Percentiles rank a stretch among this genome's conserved stretches.
These are phyloP conservation scores for Epinotia brunnichana DNA, from an alignment of 2,888 invertebrate genomes.

Conservation along the genomic window DNA sequence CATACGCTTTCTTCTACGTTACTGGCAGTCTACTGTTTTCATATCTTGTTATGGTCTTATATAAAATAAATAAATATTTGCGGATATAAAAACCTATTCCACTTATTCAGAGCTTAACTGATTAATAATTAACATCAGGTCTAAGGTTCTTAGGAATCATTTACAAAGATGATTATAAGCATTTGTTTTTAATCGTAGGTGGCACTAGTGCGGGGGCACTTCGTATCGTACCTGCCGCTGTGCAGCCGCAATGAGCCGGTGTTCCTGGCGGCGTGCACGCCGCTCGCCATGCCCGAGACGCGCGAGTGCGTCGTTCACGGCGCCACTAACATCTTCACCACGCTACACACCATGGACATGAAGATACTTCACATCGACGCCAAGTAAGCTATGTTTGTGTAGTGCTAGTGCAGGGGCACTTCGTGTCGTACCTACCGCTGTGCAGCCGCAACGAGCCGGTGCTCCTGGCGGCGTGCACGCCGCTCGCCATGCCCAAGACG, in stretches of 20 bases:
- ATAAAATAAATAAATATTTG: too few relatives aligned
- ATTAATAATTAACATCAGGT: background rate
- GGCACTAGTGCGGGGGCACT: constrained; percentile 97
- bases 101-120: too few relatives aligned
- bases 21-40: background rate
- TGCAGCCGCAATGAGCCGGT: constrained; percentile 98
- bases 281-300: constrained; percentile 98
- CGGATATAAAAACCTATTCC: too few relatives aligned
- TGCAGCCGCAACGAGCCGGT: constrained; percentile 98
- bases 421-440: constrained; percentile 95
- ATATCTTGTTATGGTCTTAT: too few relatives aligned
- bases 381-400: constrained; percentile 92
- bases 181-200: constrained; percentile 85
- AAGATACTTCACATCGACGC: constrained; percentile 97
- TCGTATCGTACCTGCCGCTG: constrained; percentile 95
- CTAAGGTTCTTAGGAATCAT: background rate
- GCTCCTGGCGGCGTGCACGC: constrained; percentile 97
- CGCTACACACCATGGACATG: constrained; percentile 99
- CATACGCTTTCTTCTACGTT: background rate
- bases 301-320: constrained; percentile 97
- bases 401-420: constrained; percentile 97
- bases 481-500: constrained; percentile 98
- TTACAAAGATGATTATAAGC: background rate
- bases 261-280: constrained; percentile 97
- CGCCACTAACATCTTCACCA: constrained; percentile 95